Conservation (phyloP, 2,888 invertebrate species). For the Mellilla xanthometata region DNA sequence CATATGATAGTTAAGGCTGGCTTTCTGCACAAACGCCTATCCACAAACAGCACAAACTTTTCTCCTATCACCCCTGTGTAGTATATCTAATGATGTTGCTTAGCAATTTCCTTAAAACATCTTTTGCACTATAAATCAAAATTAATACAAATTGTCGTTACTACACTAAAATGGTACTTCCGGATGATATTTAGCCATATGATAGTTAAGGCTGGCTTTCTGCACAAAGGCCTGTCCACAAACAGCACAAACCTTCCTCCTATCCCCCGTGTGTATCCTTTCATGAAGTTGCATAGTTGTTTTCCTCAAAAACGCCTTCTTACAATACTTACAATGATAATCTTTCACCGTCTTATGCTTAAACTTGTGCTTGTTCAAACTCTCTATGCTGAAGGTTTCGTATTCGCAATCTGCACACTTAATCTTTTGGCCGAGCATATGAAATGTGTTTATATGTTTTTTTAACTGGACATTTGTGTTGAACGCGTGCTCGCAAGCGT, state of each 20-base stretch:
- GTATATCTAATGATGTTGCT: no score
- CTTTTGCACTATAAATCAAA: no score
- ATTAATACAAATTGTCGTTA: no score
- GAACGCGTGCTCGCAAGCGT: slow-evolving; percentile 60
- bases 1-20: no score
- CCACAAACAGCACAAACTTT: no score
- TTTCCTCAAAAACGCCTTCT: slow-evolving; percentile 65
- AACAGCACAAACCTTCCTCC: slow-evolving; percentile 56
- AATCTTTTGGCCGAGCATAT: slow-evolving; percentile 62
- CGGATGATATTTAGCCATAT: slow-evolving; percentile 71
- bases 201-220: slow-evolving; percentile 70
- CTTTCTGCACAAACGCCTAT: no score
- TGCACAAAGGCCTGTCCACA: slow-evolving; percentile 72
- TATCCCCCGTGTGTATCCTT: slow-evolving; percentile 66
- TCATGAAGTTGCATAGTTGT: slow-evolving; percentile 58
- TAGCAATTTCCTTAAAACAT: no score
- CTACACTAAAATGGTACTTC: slow-evolving; percentile 51
- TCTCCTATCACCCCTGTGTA: no score
- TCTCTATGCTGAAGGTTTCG: slow-evolving; percentile 54
- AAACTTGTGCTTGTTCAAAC: slow-evolving; percentile 63
- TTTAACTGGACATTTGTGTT: slow-evolving; percentile 54
- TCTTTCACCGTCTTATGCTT: slow-evolving; percentile 67
- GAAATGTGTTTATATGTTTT: slow-evolving; percentile 60
- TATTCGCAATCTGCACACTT: slow-evolving; percentile 63
- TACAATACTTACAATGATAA: slow-evolving; percentile 65